Conservation (phyloP, 2,888 invertebrate genomes). For the Cetonia aurata region DNA sequence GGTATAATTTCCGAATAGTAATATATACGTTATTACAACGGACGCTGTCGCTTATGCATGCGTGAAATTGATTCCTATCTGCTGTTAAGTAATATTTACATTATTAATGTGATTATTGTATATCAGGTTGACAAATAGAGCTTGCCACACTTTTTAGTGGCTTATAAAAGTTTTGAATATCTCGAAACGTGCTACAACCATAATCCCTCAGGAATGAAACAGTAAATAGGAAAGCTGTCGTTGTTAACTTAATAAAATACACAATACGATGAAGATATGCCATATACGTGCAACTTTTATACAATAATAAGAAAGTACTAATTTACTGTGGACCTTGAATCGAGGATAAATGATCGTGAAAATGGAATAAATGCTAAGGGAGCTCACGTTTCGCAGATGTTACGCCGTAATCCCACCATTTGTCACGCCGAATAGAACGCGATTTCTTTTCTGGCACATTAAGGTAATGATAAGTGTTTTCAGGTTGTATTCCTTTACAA, state of each 20-base stretch:
- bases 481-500: no score
- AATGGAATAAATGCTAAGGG: constrained; percentile 5
- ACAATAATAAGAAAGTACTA: constrained; percentile 12
- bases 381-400: constrained; percentile 32
- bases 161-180: no score
- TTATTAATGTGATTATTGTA: constrained; percentile 18
- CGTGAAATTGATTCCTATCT: constrained; percentile 17
- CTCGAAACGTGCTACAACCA: no score
- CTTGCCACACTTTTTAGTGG: no score
- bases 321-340: constrained; percentile 34
- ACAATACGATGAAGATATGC: neutral
- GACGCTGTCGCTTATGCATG: constrained; percentile 5
- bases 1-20: constrained; percentile 24
- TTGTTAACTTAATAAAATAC: constrained; percentile 31
- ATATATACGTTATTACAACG: constrained; percentile 29
- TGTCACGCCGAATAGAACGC: neutral
- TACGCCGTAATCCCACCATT: neutral
- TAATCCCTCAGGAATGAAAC: no score
- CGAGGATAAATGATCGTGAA: constrained; percentile 14
- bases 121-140: neutral
- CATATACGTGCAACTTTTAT: neutral
- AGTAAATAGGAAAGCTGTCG: neutral
- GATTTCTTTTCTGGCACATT: no score
- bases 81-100: constrained; percentile 25
- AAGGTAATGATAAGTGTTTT: no score